Evolutionary conservation across 2,888 invertebrate species (phyloP), one percentile per base, ranked within the genome.

Genomic region (Sthenelais limicola): DNA sequence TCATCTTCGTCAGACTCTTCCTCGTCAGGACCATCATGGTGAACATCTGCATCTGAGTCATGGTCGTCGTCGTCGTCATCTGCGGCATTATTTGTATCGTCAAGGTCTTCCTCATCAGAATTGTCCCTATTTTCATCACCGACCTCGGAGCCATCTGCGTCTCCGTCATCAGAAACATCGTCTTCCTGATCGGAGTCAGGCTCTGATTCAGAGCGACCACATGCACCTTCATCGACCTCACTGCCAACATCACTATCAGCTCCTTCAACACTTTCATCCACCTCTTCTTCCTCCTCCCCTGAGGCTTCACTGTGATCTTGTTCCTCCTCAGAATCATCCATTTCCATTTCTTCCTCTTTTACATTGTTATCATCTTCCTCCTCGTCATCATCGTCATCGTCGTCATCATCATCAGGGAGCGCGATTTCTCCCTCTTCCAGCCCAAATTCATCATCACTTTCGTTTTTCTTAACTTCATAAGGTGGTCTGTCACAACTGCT

Each of bases 251-350:
- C 35, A 21, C 21, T 43, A 38, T 9, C 24, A 5, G 18, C 51
- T 12, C n/a, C 21, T 12, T 51, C 51, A 12, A 7, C n/a, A 12
- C 26, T n/a, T 51, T 51, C 51, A 51, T 24, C 26, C 21, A 7
- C 21, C 26, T 5, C 51, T 5, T 51, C 51, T 51, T 7, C 51
- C 18, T 56, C 32, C 18, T n/a, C n/a, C n/a, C n/a, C n/a, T n/a
- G n/a, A n/a, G n/a, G n/a, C n/a, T n/a, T 56, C 56, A 56, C 56
- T 56, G 30, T 32, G 18, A n/a, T 56, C 56, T n/a, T 43, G 38
- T 38, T 62, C 51, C 51, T 51, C 62, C 18, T 62, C 62, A 3
- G 30, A 7, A 21, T 62, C 62, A 38, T 62, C 21, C 4, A 26
- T 43, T n/a, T 35, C 35, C 18, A 35, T 43, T 38, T 35, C 35